Percentiles rank a stretch among this genome's conserved stretches.
These are phyloP conservation scores for Eudasyphora cyanicolor DNA, from an alignment of 2,888 invertebrate species.

Conservation along the genomic window DNA sequence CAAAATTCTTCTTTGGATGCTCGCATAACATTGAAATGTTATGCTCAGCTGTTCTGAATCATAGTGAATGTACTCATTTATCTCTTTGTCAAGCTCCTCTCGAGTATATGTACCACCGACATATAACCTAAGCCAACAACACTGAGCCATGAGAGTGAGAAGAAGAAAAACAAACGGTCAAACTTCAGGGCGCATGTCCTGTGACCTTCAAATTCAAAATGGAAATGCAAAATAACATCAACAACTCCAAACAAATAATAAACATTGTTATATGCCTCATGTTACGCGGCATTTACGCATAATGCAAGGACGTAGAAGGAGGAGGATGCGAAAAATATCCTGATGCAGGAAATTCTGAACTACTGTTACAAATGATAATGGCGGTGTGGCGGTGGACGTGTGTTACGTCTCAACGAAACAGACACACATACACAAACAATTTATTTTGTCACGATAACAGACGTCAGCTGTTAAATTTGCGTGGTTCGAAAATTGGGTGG, in stretches of 20 bases:
- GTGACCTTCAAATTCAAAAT: constrained; percentile 72
- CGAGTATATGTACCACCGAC: not conserved
- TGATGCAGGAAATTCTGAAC: constrained; percentile 61
- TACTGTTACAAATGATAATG: constrained; percentile 62
- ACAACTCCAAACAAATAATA: not conserved
- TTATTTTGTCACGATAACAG: not conserved
- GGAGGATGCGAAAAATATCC: constrained; percentile 46
- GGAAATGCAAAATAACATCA: not conserved
- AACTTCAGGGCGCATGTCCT: constrained; percentile 71
- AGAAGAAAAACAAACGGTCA: not conserved
- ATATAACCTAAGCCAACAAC: not conserved
- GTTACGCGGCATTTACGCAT: not conserved
- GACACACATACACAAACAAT: not conserved
- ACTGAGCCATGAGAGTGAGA: not conserved
- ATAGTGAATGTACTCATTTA: not conserved
- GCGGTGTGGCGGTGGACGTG: constrained; percentile 46
- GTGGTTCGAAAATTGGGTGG: not conserved
- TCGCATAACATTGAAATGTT: constrained; percentile 10
- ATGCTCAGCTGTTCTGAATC: not conserved
- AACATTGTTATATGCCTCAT: not conserved
- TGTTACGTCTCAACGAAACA: constrained; percentile 11
- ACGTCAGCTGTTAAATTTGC: not conserved
- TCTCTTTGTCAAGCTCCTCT: not conserved
- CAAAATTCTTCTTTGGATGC: not conserved
- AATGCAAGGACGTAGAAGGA: not conserved